Evolutionary conservation across 2,888 invertebrate genomes (phyloP).

Genomic region (Tetramorium bicarinatum): DNA sequence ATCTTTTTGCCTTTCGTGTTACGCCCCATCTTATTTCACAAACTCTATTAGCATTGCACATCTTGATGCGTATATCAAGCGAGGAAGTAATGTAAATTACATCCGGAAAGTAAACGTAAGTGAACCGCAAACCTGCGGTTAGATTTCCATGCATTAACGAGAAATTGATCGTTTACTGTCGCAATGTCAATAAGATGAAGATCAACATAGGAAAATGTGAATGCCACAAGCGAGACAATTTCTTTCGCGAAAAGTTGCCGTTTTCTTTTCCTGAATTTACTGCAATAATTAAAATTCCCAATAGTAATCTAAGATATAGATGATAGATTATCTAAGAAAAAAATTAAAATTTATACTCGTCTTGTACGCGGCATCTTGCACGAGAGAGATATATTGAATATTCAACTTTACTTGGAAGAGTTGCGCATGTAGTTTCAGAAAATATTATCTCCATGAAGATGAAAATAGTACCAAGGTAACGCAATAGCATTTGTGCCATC

Average conservation of each 20-base stretch:
- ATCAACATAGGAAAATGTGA: neutral
- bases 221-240: neutral
- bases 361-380: neutral
- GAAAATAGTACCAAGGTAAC: slow-evolving; percentile 41
- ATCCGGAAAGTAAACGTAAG: neutral
- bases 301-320: neutral
- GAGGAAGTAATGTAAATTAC: slow-evolving; percentile 2
- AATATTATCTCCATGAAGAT: neutral
- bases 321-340: neutral
- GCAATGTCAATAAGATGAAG: slow-evolving; percentile 22
- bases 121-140: slow-evolving; percentile 18
- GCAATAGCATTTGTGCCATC: slow-evolving; percentile 20
- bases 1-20: neutral
- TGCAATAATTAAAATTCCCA: neutral
- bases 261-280: slow-evolving; percentile 1
- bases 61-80: neutral
- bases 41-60: neutral
- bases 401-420: neutral
- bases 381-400: neutral
- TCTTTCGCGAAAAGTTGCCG: neutral
- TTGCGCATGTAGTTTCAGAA: neutral
- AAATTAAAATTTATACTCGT: neutral
- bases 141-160: slow-evolving; percentile 13
- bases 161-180: slow-evolving; percentile 10
- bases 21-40: neutral